A percentile compares a stretch with the other conserved stretches of the same genome.
Evolutionary conservation across 1,140 invertebrate species (phyloP).

Genomic region (Pseudachorutes palmiensis): DNA sequence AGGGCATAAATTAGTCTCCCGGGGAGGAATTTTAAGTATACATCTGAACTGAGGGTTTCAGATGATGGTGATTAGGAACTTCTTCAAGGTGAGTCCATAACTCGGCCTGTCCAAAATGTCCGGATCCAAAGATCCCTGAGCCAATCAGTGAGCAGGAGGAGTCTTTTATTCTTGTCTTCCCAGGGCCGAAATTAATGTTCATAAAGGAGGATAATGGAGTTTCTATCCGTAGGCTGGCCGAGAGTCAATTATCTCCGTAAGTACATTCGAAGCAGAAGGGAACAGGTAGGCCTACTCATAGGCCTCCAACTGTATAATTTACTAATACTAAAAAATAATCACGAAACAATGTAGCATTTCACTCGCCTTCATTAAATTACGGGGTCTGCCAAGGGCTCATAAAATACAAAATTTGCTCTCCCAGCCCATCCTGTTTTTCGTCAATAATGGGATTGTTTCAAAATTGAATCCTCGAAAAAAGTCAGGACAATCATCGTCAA

Average conservation of each 20-base stretch:
- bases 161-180: background rate
- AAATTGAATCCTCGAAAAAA: no score
- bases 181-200: slow-evolving; percentile 8
- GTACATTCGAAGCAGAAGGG: background rate
- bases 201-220: slow-evolving; percentile 10
- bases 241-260: slow-evolving; percentile 15
- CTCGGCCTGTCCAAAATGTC: slow-evolving; percentile 22
- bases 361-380: slow-evolving; percentile 1
- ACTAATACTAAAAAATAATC: slow-evolving; percentile 11
- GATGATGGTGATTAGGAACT: slow-evolving; percentile 30
- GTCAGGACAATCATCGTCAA: no score
- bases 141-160: background rate
- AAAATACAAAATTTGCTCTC: background rate
- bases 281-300: background rate
- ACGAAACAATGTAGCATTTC: background rate
- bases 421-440: no score
- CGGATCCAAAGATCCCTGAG: background rate
- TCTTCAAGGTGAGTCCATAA: slow-evolving; percentile 21
- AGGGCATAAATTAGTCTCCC: slow-evolving; percentile 6
- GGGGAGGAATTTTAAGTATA: background rate
- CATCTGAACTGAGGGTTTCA: background rate
- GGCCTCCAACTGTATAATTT: background rate
- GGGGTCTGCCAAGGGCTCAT: background rate
- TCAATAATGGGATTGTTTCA: no score
- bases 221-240: background rate